phyloP scores from a whole-genome alignment of 2,888 invertebrate genomes.

The Drosophila imparisetae region DNA sequence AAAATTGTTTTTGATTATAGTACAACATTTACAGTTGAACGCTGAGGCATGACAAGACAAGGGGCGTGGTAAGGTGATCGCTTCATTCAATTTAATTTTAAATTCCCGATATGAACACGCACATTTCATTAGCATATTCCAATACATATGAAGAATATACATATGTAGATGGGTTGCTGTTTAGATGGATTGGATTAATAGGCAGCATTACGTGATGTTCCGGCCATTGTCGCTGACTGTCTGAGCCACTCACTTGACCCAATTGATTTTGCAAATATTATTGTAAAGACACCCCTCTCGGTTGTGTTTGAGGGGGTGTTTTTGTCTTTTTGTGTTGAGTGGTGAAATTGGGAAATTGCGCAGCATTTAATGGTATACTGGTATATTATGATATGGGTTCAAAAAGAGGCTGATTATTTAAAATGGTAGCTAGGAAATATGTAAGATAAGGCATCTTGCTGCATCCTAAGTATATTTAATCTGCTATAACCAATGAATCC shows the following conservation, averaged over 20 bases:
- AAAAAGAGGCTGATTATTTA: neutral
- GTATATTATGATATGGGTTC: neutral
- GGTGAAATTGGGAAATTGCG: slow-evolving; percentile 17
- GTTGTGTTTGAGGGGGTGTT: neutral
- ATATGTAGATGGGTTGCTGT: neutral
- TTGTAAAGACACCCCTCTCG: slow-evolving; percentile 8
- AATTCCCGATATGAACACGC: slow-evolving; percentile 52
- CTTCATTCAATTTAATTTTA: slow-evolving; percentile 35
- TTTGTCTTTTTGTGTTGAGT: neutral
- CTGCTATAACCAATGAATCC: neutral
- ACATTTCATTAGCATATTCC: slow-evolving; percentile 68
- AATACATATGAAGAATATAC: slow-evolving; percentile 5
- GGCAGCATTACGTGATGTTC: slow-evolving; percentile 55
- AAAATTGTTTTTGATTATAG: slow-evolving; percentile 58
- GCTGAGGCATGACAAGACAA: slow-evolving; percentile 9
- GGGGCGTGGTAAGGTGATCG: neutral
- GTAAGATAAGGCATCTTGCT: neutral
- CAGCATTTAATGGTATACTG: neutral
- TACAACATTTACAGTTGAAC: slow-evolving; percentile 76
- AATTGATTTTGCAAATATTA: slow-evolving; percentile 75
- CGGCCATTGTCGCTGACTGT: slow-evolving; percentile 30
- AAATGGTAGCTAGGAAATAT: neutral
- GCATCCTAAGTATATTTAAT: neutral
- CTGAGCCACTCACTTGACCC: slow-evolving; percentile 64
- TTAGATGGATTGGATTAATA: slow-evolving; percentile 33